A percentile compares a stretch with the other conserved stretches of the same genome.
Conservation (phyloP, 37 sponge, comb jelly and placozoan genomes). For the Haliclona indistincta region DNA sequence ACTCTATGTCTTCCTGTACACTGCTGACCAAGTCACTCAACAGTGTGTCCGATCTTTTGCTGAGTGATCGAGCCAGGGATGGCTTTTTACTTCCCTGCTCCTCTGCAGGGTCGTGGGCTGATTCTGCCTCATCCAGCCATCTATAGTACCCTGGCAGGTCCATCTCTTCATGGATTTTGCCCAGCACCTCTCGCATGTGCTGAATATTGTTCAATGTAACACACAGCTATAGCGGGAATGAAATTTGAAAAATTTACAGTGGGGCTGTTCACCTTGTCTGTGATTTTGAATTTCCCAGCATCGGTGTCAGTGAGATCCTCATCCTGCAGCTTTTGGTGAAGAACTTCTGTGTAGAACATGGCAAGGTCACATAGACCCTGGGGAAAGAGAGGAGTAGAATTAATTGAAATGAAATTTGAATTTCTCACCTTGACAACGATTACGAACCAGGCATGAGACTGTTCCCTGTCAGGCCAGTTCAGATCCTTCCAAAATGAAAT, state of each 20-base stretch:
- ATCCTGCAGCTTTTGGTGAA: no score
- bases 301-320: neutral
- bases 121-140: neutral
- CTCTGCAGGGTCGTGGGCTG: neutral
- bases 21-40: constrained; percentile 20
- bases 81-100: no score
- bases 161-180: constrained; percentile 11
- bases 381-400: neutral
- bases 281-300: neutral
- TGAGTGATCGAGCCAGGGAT: neutral
- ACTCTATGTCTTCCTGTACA: constrained; percentile 37
- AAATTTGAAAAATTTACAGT: neutral
- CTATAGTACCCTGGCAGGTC: constrained; percentile 19
- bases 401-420: no score
- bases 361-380: constrained; percentile 1
- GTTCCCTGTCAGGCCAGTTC: constrained; percentile 43
- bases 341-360: neutral
- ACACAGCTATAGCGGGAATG: constrained; percentile 42
- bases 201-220: constrained; percentile 51
- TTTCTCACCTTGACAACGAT: constrained; percentile 12
- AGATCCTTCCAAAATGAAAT: constrained; percentile 22
- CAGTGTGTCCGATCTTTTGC: constrained; percentile 10
- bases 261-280: constrained; percentile 6
- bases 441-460: constrained; percentile 16
- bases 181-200: constrained; percentile 17